Evolutionary conservation across 2,888 invertebrate species (phyloP).

Genomic region (Sphecodes monilicornis): DNA sequence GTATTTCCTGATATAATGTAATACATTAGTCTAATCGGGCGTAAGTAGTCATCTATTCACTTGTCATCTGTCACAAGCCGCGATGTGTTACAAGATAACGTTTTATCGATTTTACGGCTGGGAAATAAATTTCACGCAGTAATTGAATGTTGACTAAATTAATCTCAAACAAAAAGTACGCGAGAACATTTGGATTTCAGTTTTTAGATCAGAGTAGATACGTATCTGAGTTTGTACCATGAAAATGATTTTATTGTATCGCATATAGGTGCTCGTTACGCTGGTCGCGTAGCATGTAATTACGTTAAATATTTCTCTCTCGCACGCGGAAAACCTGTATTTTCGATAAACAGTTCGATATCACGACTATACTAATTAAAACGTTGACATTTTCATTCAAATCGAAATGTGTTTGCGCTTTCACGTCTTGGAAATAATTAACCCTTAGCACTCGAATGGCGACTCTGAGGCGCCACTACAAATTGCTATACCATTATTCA

Average conservation of each 20-base stretch:
- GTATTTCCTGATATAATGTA: neutral
- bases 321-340: neutral
- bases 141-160: neutral
- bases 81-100: neutral
- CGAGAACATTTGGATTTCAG: neutral
- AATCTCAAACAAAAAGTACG: neutral
- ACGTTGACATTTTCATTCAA: neutral
- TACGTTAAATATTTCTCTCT: neutral
- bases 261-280: neutral
- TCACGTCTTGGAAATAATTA: neutral
- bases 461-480: too few species aligned
- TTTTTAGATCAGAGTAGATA: neutral
- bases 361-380: neutral
- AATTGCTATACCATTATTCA: too few species aligned
- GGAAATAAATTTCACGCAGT: neutral
- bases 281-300: neutral
- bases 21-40: conserved; percentile 6
- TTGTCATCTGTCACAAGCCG: neutral
- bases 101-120: conserved; percentile 5
- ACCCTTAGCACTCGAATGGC: too few species aligned
- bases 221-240: neutral
- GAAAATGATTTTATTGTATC: neutral
- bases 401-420: neutral
- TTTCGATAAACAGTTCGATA: neutral
- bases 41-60: conserved; percentile 4